Evolutionary conservation across 2,113 vertebrate genomes (phyloP), one percentile per base, ranked within the genome.

Genomic region (Cynoglossus semilaevis): DNA sequence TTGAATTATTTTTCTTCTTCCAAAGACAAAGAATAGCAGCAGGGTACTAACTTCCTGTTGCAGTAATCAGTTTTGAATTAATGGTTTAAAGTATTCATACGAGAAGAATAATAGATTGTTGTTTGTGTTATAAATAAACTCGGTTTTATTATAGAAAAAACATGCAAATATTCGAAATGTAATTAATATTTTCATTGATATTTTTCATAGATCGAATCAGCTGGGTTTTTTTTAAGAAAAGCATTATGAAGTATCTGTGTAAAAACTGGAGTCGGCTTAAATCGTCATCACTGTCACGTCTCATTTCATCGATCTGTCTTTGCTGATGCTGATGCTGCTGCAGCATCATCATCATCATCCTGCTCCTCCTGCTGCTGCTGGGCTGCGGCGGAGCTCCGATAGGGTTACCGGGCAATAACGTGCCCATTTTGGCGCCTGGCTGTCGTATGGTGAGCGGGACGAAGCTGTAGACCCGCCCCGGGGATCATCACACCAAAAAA

Each of bases 391-490:
- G 34, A 61, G 56, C 15, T 51, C 62, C 19, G 54, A 63, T 67
- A 84, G 77, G 79, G 83, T 88, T 86, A 88, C 10, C 52, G 7
- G 50, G 57, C 66, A 77, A 77, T 58, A 51, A 57, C 51, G 38
- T 63, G 9, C 76, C 85, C 87, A 84, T 86, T 76, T 84, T 80
- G 76, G 69, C 76, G 85, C 77, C n/a, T 38, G 15, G 9, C 29
- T n/a, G 61, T 58, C 41, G 41, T 29, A 5, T 37, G 19, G 17
- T 15, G 17, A 54, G 56, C 61, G 22, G 54, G 56, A 19, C 41
- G 34, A 52, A 56, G 60, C 64, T 19, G 52, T 38, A 38, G 74
- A 67, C 47, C 77, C 81, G 66, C 71, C 77, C 71, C 80, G 50
- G 70, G 47, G n/a, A 53, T 75, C 49, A 15, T 1, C 48, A 9